Evolutionary conservation across 2,113 vertebrate species (phyloP), one percentile per base, ranked within the genome.

Genomic region (Sander lucioperca): DNA sequence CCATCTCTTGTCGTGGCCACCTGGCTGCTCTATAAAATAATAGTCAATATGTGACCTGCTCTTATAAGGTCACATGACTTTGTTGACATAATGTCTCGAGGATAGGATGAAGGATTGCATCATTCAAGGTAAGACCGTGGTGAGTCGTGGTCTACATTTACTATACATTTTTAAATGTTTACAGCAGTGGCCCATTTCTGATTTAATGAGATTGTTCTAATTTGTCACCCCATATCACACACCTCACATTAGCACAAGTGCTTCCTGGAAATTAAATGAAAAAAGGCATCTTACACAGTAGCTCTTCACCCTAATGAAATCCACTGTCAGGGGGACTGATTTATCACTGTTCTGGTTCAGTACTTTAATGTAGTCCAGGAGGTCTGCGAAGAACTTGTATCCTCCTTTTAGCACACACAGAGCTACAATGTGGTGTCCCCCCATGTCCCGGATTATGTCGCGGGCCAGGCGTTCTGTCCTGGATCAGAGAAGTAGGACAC

Each of bases 371-470:
- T 93, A 95, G 89, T 97, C 96, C 91, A 97, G 88, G 83, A 97
- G 94, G 92, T 97, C 96, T n/a, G 96, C 95, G 56, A 97, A 97
- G 94, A 97, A 97, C 89, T 95, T 97, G 86, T 96, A 97, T 64
- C 96, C 97, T 63, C 96, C 96, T 94, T 97, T 97, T 14, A 97
- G 94, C 54, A 97, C 95, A 69, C 96, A 97, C 23, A 97, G 91
- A 9, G 95, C 97, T 19, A 97, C 96, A 2, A 96, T 96, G 81
- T 96, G 96, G 79, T 96, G 94, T 69, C 87, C 95, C 76, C 96
- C 96, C 95, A 97, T 97, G 79, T 97, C 96, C 76, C 86, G 93
- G 79, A 96, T 94, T 67, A 96, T 97, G 85, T 97, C 95, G 6
- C 95, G 94, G 77, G 97, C 97, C 90, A 97, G 90, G 14, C 95